Base-by-base conservation (phyloP, 2,797 vertebrate genomes). In the Sebastes minor region DNA sequence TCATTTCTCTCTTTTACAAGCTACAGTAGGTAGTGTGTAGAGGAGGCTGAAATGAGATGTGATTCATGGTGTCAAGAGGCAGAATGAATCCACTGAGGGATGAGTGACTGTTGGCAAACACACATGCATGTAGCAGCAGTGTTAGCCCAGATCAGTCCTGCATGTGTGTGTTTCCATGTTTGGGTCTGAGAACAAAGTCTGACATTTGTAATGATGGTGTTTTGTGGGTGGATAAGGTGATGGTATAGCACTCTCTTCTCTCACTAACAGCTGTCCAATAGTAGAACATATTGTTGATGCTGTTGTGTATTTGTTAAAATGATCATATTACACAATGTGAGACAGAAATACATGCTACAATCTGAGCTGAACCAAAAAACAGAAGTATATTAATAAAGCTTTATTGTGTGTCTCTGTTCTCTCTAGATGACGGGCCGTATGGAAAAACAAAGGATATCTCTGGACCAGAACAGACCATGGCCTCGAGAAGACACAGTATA, bases 381-480 rank as follows among this genome's bases (percentile, higher is more conserved):
- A 16, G 8, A 62, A 8, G 8, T n/a, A 1, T 18, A 30, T 23
- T 42, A 9, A 23, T 3, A 13, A 78, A 52, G 2, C 11, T 56
- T 35, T 16, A 2, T 16, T 8, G 1, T 81, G 8, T 87, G 7
- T 76, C 14, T 88, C 30, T 81, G 49, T 76, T 78, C 18, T 60
- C 12, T 85, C 8, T 74, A 99, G 98, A 99, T 46, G 98, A 99
- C 86, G 97, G 97, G 33, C 98, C 98, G 20, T 99, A 99, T 82
- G 97, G 96, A 27, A 99, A 98, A 64, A 96, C 95, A 69, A 98
- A 98, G 88, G 97, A 99, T 4, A 85, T 96, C 1, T 92, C 95
- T 16, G 97, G 96, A 68, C 90, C 96, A 42, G 97, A 99, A 0
- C 5, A 95, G 84, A 94, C 95, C 60, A 88, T 97, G 95, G 93